Evolutionary conservation across 2,797 vertebrate genomes (phyloP), one percentile per base, ranked within the genome.

Genomic region (Natrix natrix): DNA sequence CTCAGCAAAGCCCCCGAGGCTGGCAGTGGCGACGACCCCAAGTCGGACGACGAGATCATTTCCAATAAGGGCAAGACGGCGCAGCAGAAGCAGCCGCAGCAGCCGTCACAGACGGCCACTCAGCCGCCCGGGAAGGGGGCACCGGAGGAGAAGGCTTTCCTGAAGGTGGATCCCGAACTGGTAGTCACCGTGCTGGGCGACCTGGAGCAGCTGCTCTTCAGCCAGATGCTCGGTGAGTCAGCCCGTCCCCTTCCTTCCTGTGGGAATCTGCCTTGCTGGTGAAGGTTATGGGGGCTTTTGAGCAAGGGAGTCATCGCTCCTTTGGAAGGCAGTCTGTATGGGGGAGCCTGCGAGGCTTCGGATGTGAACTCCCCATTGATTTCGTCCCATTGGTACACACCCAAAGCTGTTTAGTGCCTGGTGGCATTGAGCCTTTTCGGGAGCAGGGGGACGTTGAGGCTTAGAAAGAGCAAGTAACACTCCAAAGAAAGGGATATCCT

Each of bases 121-220:
- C 97, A 98, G 96, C 98, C 37, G 60, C 43, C 88, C 59, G 88
- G 88, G 59, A 61, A 61, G 11, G 59, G 69, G 54, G 54, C 96
- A 0, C 97, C 97, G 32, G 98, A 99, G 94, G 98, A 99, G 91
- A 98, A 99, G 94, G 96, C 98, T 93, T 99, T 99, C 96, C 98
- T 99, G 94, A 99, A 99, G 97, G 99, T 99, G 98, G 99, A 99
- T 92, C 99, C 99, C 8, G 99, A 99, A 97, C 98, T 99, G 89
- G 99, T 99, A 96, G 99, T 99, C 96, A 99, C 99, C 0, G 99
- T 99, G 94, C 98, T 99, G 96, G 99, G 99, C 0, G 99, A 99
- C 97, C 97, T 99, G 97, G 99, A 99, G 96, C 99, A 99, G 98
- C 98, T 99, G 59, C 98, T 99, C 86, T 99, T 99, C 98, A 99